Percentiles rank a stretch among this genome's conserved stretches.
phyloP scores from a whole-genome alignment of 2,888 invertebrate species.

The Diplolepis rosae region DNA sequence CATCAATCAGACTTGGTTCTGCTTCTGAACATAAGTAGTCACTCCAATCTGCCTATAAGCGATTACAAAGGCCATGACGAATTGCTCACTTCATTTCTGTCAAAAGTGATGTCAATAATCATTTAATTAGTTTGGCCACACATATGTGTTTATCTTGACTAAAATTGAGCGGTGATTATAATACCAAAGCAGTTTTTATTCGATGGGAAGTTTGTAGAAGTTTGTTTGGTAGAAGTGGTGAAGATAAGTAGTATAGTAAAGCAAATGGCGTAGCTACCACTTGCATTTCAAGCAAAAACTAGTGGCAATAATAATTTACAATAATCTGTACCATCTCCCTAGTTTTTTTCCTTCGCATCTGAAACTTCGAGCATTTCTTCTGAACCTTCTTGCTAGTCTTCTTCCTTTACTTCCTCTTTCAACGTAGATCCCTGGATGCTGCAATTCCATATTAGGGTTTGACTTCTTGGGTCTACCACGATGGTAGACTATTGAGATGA shows the following conservation, averaged over 20 bases:
- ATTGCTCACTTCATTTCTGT: neutral
- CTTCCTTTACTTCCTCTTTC: conserved; percentile 27
- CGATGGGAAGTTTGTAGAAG: neutral
- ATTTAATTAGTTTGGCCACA: neutral
- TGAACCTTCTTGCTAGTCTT: conserved; percentile 5
- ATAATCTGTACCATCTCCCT: conserved; percentile 9
- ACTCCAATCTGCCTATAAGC: neutral
- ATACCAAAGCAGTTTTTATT: too few species aligned
- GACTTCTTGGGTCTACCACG: conserved; percentile 5
- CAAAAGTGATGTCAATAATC: neutral
- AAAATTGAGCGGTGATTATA: too few species aligned
- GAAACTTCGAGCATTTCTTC: conserved; percentile 17
- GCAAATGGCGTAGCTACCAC: conserved; percentile 3
- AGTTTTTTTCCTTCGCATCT: neutral
- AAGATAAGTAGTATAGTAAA: conserved; percentile 16
- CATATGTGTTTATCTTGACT: neutral
- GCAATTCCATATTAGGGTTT: conserved; percentile 27
- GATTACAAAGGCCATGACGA: neutral
- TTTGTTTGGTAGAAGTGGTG: neutral
- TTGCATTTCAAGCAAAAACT: conserved; percentile 8
- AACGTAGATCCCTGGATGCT: neutral
- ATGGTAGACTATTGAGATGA: conserved; percentile 2
- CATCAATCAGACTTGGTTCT: neutral
- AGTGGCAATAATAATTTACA: conserved; percentile 22
- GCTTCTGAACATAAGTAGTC: neutral